Percentiles rank a stretch among this genome's conserved stretches.
phyloP scores from a whole-genome alignment of 2,113 vertebrate genomes.

The Phalacrocorax carbo region DNA sequence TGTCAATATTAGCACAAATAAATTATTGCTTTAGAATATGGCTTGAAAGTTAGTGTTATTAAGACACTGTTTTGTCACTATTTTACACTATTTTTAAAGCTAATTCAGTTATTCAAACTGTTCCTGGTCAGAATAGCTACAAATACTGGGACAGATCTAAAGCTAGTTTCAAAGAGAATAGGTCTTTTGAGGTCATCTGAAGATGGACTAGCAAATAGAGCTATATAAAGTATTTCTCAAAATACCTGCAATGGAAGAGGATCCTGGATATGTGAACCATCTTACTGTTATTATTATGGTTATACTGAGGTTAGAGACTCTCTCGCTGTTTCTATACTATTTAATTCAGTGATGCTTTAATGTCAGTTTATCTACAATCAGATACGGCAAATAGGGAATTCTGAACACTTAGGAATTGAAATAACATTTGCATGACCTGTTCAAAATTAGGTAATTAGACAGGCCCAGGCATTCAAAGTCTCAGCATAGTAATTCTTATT shows the following conservation, averaged over 20 bases:
- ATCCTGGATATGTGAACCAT: background rate
- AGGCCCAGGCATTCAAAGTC: background rate
- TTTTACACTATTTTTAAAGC: background rate
- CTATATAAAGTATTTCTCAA: background rate
- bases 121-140: background rate
- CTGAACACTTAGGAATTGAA: background rate
- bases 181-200: background rate
- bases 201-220: background rate
- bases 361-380: background rate
- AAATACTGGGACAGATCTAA: background rate
- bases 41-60: background rate
- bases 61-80: background rate
- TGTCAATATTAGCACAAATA: background rate
- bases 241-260: background rate
- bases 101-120: background rate
- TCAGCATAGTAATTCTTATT: background rate
- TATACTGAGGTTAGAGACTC: background rate
- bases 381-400: accelerated
- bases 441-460: background rate
- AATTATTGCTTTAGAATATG: background rate
- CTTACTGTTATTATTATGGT: background rate
- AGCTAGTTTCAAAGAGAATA: background rate
- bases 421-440: background rate
- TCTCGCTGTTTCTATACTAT: background rate
- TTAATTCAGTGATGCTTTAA: background rate